These are phyloP conservation scores for Sinocyclocheilus maitianheensis DNA, from an alignment of 2,113 vertebrate genomes.

Conservation along the genomic window DNA sequence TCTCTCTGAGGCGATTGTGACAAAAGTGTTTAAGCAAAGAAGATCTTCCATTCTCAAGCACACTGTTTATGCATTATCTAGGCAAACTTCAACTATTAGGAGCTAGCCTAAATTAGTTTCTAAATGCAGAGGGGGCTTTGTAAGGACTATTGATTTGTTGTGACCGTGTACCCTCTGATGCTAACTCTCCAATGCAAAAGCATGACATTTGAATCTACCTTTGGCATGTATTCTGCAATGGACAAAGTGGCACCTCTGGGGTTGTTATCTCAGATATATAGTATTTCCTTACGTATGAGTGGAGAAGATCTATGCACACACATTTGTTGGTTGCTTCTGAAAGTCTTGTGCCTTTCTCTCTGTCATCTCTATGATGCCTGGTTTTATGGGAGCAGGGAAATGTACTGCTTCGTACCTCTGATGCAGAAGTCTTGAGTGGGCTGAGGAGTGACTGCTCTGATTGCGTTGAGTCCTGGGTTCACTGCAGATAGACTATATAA, in stretches of 20 bases:
- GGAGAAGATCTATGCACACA: not conserved
- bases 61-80: not conserved
- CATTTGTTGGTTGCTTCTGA: not conserved
- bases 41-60: not conserved
- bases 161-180: not conserved
- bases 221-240: slow-evolving; percentile 7
- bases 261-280: not conserved
- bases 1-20: not conserved
- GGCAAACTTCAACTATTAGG: not conserved
- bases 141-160: slow-evolving; percentile 16
- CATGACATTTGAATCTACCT: not conserved
- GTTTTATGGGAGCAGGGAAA: not conserved
- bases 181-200: not conserved
- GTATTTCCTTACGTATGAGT: not conserved
- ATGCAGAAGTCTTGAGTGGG: not conserved
- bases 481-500: not conserved
- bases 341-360: not conserved
- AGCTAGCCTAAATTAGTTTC: not conserved
- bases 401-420: not conserved
- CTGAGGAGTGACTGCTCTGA: not conserved
- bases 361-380: not conserved
- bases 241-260: not conserved
- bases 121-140: not conserved
- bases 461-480: not conserved
- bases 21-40: not conserved